phyloP scores from a whole-genome alignment of 1,140 invertebrate genomes.

The Sarcophaga bullata region DNA sequence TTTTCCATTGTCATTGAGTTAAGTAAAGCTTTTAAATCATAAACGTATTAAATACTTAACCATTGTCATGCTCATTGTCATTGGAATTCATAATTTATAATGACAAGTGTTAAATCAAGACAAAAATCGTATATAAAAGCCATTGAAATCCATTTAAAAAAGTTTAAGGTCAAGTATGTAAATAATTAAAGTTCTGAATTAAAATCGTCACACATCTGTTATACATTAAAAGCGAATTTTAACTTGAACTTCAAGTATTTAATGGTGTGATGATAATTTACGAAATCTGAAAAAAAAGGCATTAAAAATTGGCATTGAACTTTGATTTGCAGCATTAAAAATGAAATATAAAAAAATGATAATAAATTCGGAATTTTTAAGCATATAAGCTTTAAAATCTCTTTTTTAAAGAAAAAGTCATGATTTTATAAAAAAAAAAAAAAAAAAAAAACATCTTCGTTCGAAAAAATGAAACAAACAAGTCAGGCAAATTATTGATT shows the following conservation, averaged over 20 bases:
- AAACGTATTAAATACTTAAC: neutral
- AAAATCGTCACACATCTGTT: neutral
- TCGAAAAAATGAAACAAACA: neutral
- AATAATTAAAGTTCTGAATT: neutral
- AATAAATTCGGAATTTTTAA: neutral
- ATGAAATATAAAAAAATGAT: neutral
- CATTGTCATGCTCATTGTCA: neutral
- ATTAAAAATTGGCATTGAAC: neutral
- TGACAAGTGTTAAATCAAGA: constrained; percentile 7
- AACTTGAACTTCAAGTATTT: constrained; percentile 7
- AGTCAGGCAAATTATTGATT: neutral
- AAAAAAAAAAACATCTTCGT: too few relatives aligned
- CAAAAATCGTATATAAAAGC: neutral
- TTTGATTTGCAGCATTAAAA: neutral
- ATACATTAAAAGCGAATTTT: neutral
- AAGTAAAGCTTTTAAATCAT: neutral
- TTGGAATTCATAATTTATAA: neutral
- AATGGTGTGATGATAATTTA: neutral
- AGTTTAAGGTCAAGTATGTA: constrained; percentile 21
- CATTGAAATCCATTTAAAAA: neutral
- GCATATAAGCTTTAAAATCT: neutral
- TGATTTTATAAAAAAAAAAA: too few relatives aligned
- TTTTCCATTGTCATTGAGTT: neutral
- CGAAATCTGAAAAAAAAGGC: neutral
- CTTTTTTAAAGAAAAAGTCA: neutral